Evolutionary conservation across 1,140 invertebrate genomes (phyloP), one percentile per base, ranked within the genome.

Genomic region (Micrasema longulum): DNA sequence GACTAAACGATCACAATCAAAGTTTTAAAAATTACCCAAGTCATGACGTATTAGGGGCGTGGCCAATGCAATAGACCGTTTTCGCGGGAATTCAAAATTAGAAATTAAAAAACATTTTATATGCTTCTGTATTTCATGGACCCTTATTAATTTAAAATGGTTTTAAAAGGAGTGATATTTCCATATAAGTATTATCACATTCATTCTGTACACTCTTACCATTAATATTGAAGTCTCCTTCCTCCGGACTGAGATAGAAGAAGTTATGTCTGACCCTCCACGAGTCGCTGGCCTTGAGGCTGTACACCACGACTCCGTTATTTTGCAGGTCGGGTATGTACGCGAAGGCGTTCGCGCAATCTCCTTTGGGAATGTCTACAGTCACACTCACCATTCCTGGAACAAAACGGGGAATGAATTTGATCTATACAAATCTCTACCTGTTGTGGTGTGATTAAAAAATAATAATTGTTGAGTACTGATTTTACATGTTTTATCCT

Each of bases 171-270:
- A n/a, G n/a, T n/a, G n/a, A n/a, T n/a, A n/a, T n/a, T n/a, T n/a
- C n/a, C n/a, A n/a, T n/a, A n/a, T n/a, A 38, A 12, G 5, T 5
- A n/a, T n/a, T n/a, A n/a, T n/a, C n/a, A n/a, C n/a, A n/a, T n/a
- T n/a, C n/a, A n/a, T 23, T 53, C 20, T 23, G 4, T 14, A 7
- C n/a, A 16, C 0, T 23, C 38, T 23, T 43, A 63, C 57, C 41
- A 7, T 20, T 41, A 11, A 63, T 20, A 43, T 31, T 22, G 22
- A 85, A 89, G 68, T 90, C 86, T 22, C 89, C 89, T 47, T 88
- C 79, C n/a, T 91, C 78, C 1, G 90, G 90, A 80, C 91, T 90
- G 38, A 91, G 89, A 76, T 89, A 83, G 83, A 92, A 91, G 78
- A 86, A 91, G 77, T 91, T 89, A 73, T 92, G 90, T 72, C 87